Conservation (phyloP, 2,113 vertebrate genomes). For the Callochromis pleurospilus region DNA sequence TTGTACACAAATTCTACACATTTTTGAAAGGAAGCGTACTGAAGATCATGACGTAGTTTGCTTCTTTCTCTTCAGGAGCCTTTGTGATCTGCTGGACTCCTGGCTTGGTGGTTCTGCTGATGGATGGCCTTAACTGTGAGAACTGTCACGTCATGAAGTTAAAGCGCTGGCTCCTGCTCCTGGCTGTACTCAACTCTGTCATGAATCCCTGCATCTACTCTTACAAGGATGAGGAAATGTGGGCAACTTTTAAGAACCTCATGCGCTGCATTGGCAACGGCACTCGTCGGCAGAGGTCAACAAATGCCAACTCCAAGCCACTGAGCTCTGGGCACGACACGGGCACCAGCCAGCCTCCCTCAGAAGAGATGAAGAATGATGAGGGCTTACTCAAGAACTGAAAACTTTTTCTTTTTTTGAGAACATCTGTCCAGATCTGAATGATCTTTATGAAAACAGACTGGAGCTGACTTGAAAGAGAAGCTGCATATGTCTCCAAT, state of each 20-base stretch:
- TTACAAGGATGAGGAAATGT: constrained; percentile 97
- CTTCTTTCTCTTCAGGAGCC: constrained; percentile 72
- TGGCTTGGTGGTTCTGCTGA: constrained; percentile 83
- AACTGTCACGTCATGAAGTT: constrained; percentile 77
- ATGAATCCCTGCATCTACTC: constrained; percentile 99
- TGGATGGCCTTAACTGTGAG: constrained; percentile 86
- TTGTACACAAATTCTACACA: background rate
- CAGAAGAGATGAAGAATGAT: constrained; percentile 59
- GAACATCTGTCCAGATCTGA: background rate
- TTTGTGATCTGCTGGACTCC: constrained; percentile 98
- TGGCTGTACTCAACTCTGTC: constrained; percentile 90
- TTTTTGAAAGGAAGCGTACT: background rate
- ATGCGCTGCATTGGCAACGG: constrained; percentile 78
- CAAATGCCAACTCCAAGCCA: constrained; percentile 74
- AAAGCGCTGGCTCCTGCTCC: constrained; percentile 89
- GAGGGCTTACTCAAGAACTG: constrained; percentile 46
- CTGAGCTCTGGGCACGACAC: constrained; percentile 74
- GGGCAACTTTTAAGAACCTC: constrained; percentile 87
- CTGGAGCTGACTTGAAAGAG: background rate
- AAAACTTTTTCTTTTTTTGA: background rate
- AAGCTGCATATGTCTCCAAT: background rate
- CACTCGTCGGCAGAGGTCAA: constrained; percentile 76
- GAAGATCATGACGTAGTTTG: background rate
- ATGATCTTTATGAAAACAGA: background rate
- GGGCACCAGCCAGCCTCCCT: constrained; percentile 47